Conservation (phyloP, 1,140 invertebrate genomes). For the Nasonia giraulti region DNA sequence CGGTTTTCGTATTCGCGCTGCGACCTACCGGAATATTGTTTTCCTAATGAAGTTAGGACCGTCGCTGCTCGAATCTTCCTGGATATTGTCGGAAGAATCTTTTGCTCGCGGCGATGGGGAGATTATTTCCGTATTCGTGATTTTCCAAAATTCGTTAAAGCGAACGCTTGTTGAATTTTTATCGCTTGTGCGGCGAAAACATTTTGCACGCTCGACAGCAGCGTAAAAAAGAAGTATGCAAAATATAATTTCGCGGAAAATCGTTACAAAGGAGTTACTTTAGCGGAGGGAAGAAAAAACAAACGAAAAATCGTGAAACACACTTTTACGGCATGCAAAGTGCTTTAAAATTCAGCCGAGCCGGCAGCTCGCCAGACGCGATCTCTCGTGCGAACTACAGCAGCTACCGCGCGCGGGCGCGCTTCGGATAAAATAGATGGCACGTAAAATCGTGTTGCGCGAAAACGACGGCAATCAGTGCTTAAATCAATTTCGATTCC, state of each 20-base stretch:
- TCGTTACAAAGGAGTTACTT: background rate
- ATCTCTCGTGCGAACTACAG: too few species aligned
- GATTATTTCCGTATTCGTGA: background rate
- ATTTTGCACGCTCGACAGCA: too few species aligned
- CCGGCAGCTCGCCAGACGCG: too few species aligned
- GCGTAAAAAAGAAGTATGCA: too few species aligned
- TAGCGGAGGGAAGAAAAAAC: background rate
- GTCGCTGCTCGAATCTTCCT: background rate
- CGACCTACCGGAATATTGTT: slow-evolving; percentile 15
- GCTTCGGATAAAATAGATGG: slow-evolving; percentile 20
- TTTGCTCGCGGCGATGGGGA: too few species aligned
- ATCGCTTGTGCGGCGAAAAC: too few species aligned
- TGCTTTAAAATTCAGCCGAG: background rate
- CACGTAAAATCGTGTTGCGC: slow-evolving; percentile 42
- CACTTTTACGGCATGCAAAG: background rate
- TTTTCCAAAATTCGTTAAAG: too few species aligned
- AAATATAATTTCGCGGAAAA: background rate
- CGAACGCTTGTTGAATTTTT: too few species aligned
- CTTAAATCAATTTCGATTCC: slow-evolving; percentile 59
- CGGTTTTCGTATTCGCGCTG: background rate
- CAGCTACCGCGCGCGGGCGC: background rate
- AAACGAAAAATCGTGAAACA: background rate
- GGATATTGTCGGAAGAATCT: background rate
- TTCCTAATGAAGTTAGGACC: background rate
- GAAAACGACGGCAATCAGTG: slow-evolving; percentile 50